Base-by-base conservation (phyloP, 2,113 vertebrate species). In the Climacteris rufus region DNA sequence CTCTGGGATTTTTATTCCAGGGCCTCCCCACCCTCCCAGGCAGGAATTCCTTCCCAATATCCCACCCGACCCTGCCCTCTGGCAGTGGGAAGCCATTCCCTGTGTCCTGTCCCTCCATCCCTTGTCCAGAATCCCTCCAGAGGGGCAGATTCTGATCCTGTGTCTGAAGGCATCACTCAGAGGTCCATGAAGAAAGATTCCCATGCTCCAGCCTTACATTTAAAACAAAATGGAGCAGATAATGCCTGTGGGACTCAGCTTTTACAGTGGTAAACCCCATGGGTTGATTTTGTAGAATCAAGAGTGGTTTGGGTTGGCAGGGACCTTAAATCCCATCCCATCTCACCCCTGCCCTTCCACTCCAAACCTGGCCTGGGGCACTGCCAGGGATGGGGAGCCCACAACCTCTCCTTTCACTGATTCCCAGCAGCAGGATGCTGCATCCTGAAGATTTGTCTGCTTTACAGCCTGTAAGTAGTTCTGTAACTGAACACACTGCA, bases 11-110 rank as follows among this genome's bases (percentile, higher is more conserved):
- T 3, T n/a, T 47, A 2, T 24, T 8, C 52, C 64, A 50, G 53
- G 5, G 4, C 23, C 44, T 69, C 1, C 1, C 39, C 78, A 2
- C 30, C 44, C 23, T 42, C 15, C 1, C 61, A 59, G 52, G 0
- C 10, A 57, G 9, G 3, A 59, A 27, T 59, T 37, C 31, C 44
- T 27, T 0, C 71, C 52, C 53, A 50, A 1, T 3, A 7, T 68
- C 72, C 63, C 50, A 47, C 0, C 40, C 10, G 8, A 1, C 22
- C 22, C n/a, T 47, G 28, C 28, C 40, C 28, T 39, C 57, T 72
- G 59, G 25, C 56, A 61, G 1, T 42, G 80, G 25, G 23, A 42
- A 63, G 57, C 63, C 72, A 68, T 77, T 60, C 45, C 63, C 37
- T 66, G 31, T 4, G 25, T 86, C 13, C 21, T 53, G 68, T 8